Conservation (phyloP, 2,797 vertebrate genomes). For the Mus caroli region DNA sequence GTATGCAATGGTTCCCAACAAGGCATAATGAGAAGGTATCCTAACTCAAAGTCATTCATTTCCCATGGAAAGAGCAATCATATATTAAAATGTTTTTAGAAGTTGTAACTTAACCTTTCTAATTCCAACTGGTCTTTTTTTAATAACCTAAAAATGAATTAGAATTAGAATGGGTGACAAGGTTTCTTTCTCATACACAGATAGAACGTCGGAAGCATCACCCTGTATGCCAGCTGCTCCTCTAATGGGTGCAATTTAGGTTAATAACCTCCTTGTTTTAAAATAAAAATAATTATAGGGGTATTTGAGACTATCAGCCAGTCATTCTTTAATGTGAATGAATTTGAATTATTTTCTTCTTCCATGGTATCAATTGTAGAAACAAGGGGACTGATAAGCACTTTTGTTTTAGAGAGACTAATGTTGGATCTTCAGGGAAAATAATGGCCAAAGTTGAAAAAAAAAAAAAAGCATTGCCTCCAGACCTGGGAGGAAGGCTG, state of each 20-base stretch:
- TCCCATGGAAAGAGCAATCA: neutral
- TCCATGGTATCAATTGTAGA: slow-evolving; percentile 74
- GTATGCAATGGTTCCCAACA: neutral
- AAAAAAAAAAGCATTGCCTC: neutral
- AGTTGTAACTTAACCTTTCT: slow-evolving; percentile 9
- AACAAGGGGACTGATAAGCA: slow-evolving; percentile 65
- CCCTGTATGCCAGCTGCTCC: slow-evolving; percentile 78
- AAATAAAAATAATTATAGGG: slow-evolving; percentile 85
- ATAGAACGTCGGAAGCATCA: slow-evolving; percentile 27
- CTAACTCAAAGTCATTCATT: slow-evolving; percentile 10
- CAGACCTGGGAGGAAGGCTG: neutral
- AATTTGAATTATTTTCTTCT: slow-evolving; percentile 82
- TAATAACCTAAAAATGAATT: slow-evolving; percentile 37
- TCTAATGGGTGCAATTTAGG: slow-evolving; percentile 82
- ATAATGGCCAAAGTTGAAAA: slow-evolving; percentile 37
- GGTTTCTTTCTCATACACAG: slow-evolving; percentile 61
- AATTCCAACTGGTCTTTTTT: slow-evolving; percentile 27
- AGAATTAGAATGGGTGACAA: slow-evolving; percentile 15
- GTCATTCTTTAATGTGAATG: slow-evolving; percentile 82
- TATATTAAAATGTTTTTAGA: neutral
- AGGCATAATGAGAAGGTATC: neutral
- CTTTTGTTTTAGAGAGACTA: neutral
- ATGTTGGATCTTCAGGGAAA: slow-evolving; percentile 59
- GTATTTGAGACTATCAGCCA: slow-evolving; percentile 76
- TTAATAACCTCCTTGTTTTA: slow-evolving; percentile 83